Base-by-base conservation (phyloP, 1,140 invertebrate species). In the Sinella curviseta region DNA sequence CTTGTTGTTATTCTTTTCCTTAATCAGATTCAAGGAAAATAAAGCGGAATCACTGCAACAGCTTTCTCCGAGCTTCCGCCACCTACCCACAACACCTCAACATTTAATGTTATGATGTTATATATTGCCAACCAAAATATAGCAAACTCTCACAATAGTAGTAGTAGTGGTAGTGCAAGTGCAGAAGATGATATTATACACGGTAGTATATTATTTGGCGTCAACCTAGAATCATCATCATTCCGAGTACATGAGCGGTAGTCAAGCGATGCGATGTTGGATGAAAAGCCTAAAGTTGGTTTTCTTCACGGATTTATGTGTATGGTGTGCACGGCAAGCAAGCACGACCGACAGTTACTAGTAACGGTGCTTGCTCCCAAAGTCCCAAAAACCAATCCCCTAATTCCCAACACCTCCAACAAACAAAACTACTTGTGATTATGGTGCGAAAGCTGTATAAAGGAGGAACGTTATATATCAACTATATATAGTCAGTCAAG, bases 1-100 rank as follows among this genome's bases (percentile, higher is more conserved):
- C 57, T 60, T 60, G 39, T n/a, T 60, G 57, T 60, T 60, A 60
- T 60, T 60, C 57, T 60, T 60, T 60, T 60, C 57, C 57, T 26
- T 60, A 60, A 60, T 60, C 8, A 60, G 57, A 60, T 60, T 16
- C 39, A 48, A 48, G 17, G 39, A 48, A 48, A 48, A 48, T 48
- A 60, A 60, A 26, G 12, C 4, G 24, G 24, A 60, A 60, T 60
- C 57, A 4, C 57, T 60, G 57, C 57, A 60, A 48, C 39, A 48
- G 39, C 39, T 48, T 48, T 48, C 39, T 48, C 39, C 20, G 8
- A 48, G 39, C 39, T 48, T 48, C 39, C 39, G 8, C 8, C 39
- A 48, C 39, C 39, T 48, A 48, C 39, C 39, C 39, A 48, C 8
- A 48, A 20, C 39, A 20, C 39, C n/a, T n/a, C n/a, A n/a, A n/a